phyloP scores from a whole-genome alignment of 2,113 vertebrate genomes.

The Pogona vitticeps region DNA sequence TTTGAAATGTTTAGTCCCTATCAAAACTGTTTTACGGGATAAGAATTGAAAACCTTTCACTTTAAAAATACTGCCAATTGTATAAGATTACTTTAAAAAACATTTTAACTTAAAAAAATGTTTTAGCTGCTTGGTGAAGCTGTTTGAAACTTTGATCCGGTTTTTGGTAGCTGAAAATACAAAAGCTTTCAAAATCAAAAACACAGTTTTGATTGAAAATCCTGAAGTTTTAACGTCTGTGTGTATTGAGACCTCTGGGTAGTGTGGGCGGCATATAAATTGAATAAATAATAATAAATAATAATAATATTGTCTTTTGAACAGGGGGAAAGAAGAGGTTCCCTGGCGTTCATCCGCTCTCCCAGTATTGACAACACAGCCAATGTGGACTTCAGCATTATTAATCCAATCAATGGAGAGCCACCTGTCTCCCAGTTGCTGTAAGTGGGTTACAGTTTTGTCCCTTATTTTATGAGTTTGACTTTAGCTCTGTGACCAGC shows the following conservation, averaged over 20 bases:
- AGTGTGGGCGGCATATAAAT: too few species aligned
- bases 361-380: conserved; percentile 82
- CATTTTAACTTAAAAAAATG: neutral
- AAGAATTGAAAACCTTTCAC: too few species aligned
- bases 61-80: neutral
- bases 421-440: conserved; percentile 82
- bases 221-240: neutral
- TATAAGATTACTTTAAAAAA: neutral
- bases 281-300: too few species aligned
- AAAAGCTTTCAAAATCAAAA: neutral
- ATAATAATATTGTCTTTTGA: conserved; percentile 32
- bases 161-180: neutral
- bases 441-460: conserved; percentile 73
- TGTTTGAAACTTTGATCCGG: neutral
- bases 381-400: conserved; percentile 88
- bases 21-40: too few species aligned
- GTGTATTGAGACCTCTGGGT: neutral
- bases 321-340: conserved; percentile 91
- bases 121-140: neutral
- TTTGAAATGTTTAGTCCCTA: neutral
- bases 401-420: conserved; percentile 74
- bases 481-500: neutral
- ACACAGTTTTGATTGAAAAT: neutral
- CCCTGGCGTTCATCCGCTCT: conserved; percentile 91
- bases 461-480: neutral